Percentiles rank a stretch among this genome's conserved stretches.
Conservation (phyloP, 2,113 vertebrate species). For the Zosterops lateralis region DNA sequence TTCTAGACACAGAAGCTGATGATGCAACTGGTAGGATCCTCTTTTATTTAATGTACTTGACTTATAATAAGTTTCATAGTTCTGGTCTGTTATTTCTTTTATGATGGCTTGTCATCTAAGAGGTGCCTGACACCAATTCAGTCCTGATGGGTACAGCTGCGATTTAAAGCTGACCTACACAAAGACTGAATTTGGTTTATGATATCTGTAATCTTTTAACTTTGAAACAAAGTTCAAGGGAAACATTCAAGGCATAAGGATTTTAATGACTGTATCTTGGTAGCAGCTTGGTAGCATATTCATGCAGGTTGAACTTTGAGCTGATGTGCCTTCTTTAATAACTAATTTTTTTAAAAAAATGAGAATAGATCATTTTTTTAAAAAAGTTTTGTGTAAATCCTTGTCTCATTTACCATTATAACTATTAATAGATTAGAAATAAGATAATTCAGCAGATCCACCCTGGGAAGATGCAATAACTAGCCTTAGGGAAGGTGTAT, state of each 20-base stretch:
- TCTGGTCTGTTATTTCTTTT: slow-evolving; percentile 29
- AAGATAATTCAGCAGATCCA: neutral
- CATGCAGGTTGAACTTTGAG: neutral
- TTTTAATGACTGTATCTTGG: neutral
- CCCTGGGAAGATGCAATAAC: neutral
- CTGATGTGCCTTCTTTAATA: neutral
- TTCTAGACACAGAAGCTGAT: slow-evolving; percentile 69
- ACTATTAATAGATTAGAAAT: neutral
- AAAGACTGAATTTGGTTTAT: slow-evolving; percentile 45
- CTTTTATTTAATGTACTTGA: slow-evolving; percentile 67
- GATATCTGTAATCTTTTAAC: slow-evolving; percentile 33
- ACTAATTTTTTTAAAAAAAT: neutral
- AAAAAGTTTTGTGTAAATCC: neutral
- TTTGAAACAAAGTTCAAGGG: slow-evolving; percentile 37
- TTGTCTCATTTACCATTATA: neutral
- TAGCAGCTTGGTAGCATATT: neutral
- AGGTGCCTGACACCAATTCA: slow-evolving; percentile 23
- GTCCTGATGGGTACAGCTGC: slow-evolving; percentile 7
- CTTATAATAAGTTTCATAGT: slow-evolving; percentile 55
- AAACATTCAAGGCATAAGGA: slow-evolving; percentile 69
- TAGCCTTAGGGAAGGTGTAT: neutral
- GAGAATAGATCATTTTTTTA: neutral
- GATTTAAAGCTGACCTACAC: neutral
- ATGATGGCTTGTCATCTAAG: slow-evolving; percentile 9
- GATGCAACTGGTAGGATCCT: slow-evolving; percentile 69